Evolutionary conservation across 2,888 invertebrate species (phyloP), one percentile per base, ranked within the genome.

Genomic region (Hermodice carunculata): DNA sequence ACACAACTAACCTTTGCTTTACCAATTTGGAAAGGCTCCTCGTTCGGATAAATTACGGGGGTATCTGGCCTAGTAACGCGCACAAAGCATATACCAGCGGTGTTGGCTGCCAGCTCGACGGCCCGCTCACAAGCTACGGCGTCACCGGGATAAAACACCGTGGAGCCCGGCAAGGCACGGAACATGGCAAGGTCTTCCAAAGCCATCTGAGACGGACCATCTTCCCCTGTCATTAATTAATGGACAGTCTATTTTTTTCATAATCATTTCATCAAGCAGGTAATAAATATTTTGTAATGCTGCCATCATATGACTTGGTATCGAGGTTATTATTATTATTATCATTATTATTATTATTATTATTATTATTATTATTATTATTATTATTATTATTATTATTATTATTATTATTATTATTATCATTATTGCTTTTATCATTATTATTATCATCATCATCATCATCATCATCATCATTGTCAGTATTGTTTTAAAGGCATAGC

Each of bases 201-300:
- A 14, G 95, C 98, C 98, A 98, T 98, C 88, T 98, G 98, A 64
- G 94, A 94, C 24, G 98, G 97, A 0, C 96, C 97, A 87, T 97
- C 96, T 87, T 96, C 96, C 11, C 82, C 81, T 81, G 61, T 28
- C 26, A 37, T 14, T 37, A 37, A n/a, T 11, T 11, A 37, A 37
- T 11, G n/a, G n/a, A 11, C 11, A 37, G 40, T 37, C n/a, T 37
- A 37, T 14, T 14, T 14, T 37, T 37, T 11, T 37, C n/a, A n/a
- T 37, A 37, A 37, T n/a, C n/a, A n/a, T n/a, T n/a, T n/a, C n/a
- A n/a, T n/a, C n/a, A n/a, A n/a, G n/a, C n/a, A n/a, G n/a, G n/a
- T n/a, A n/a, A n/a, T n/a, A n/a, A n/a, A n/a, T n/a, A n/a, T n/a
- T n/a, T n/a, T n/a, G n/a, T n/a, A n/a, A n/a, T n/a, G n/a, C n/a